Evolutionary conservation across 2,113 vertebrate species (phyloP).

Genomic region (Scolopax mira): DNA sequence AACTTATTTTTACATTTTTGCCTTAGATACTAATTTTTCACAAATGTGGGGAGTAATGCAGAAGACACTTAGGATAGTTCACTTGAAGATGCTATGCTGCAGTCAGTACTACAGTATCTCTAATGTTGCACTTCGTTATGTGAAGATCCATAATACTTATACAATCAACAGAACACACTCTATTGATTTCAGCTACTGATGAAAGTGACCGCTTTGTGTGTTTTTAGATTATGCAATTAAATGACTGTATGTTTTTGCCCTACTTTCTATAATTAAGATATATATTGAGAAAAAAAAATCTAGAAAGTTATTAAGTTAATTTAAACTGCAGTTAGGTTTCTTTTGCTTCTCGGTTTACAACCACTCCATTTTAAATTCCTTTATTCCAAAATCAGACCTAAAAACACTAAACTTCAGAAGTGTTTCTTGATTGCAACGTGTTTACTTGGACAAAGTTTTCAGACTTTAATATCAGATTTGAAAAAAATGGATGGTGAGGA

Average conservation of each 20-base stretch:
- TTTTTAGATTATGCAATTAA: neutral
- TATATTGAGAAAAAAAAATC: neutral
- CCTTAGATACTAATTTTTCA: neutral
- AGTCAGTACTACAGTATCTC: neutral
- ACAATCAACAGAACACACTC: neutral
- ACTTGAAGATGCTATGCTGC: neutral
- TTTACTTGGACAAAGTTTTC: neutral
- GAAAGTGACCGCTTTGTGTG: neutral
- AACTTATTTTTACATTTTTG: neutral
- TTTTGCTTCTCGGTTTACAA: neutral
- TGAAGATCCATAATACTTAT: neutral
- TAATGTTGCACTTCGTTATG: neutral
- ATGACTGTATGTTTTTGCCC: neutral
- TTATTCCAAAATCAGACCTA: neutral
- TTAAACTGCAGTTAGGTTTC: neutral
- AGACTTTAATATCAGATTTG: neutral
- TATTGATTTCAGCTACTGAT: neutral
- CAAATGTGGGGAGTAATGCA: neutral
- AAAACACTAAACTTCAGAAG: neutral
- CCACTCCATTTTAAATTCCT: neutral
- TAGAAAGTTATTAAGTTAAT: neutral
- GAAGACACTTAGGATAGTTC: neutral
- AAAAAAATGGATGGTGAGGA: neutral
- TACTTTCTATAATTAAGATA: neutral
- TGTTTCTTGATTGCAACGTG: neutral